Base-by-base conservation (phyloP, 2,113 vertebrate species). In the Crypturellus undulatus region DNA sequence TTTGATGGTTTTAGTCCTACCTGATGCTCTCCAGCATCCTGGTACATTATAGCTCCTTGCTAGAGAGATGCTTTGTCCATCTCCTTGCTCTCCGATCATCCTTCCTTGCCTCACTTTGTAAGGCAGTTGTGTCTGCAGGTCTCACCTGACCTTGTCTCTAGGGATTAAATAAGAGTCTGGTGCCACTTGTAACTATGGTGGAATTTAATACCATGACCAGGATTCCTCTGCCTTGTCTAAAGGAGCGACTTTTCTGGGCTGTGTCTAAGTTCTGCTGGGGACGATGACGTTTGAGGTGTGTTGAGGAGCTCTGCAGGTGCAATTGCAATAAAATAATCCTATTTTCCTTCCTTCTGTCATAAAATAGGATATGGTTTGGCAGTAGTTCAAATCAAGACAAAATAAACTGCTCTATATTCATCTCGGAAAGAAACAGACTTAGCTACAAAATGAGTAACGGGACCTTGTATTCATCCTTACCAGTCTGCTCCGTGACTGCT, bases 381-480 rank as follows among this genome's bases (percentile, higher is more conserved):
- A 94, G 78, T 84, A 68, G 51, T 28, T 94, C 87, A 91, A 38
- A 22, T 36, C 54, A 68, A 85, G 89, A 12, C 84, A 94, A 63
- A 91, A 72, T 58, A 59, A 93, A 85, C 84, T 87, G 75, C 80
- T 95, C 87, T n/a, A 68, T 84, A 91, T 93, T 87, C 81, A 90
- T 81, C 18, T 9, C 9, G 71, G 84, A 49, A 15, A 77, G 88
- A 56, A 87, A 3, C 90, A 90, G 88, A 47, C 68, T 84, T 76
- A 19, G 84, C 89, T 87, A 67, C 94, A 65, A 90, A 96, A 96
- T 75, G 63, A 84, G 60, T 73, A 91, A 71, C 90, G 71, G 80
- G 77, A 84, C 94, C 84, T 96, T 87, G 45, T 80, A 59, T 90
- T 84, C 68, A 52, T 45, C 64, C 63, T 84, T 64, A 49, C 59